phyloP scores from a whole-genome alignment of 2,797 vertebrate species.

The Myotis vivesi region DNA sequence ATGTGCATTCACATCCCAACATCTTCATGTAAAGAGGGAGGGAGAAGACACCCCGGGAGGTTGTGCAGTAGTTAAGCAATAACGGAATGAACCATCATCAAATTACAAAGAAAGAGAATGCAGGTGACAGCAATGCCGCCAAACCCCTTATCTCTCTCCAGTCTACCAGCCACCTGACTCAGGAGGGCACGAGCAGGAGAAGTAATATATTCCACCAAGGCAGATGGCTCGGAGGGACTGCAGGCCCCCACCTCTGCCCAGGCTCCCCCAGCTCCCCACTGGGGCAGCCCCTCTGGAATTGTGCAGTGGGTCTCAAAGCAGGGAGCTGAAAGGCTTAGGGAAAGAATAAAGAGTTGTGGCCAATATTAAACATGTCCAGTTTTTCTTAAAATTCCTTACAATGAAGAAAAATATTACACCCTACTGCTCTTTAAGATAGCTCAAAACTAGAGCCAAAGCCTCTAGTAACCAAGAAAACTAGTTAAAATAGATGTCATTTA shows the following conservation, averaged over 20 bases:
- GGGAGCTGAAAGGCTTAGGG: not conserved
- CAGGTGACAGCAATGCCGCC: not conserved
- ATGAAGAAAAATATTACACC: slow-evolving; percentile 40
- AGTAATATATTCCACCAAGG: not conserved
- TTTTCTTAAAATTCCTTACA: slow-evolving; percentile 45
- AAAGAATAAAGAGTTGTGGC: not conserved
- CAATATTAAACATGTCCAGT: not conserved
- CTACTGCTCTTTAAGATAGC: not conserved
- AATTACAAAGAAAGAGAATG: not conserved
- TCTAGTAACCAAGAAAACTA: not conserved
- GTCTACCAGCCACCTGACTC: not conserved
- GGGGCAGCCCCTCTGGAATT: not conserved
- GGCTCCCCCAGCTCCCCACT: not conserved
- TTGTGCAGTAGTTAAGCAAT: not conserved
- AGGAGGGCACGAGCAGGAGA: not conserved
- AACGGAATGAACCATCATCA: not conserved
- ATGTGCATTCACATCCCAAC: not conserved
- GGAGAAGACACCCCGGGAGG: not conserved
- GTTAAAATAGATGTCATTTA: not conserved
- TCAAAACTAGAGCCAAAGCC: not conserved
- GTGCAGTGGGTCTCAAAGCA: not conserved
- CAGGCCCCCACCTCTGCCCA: not conserved
- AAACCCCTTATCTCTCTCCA: not conserved
- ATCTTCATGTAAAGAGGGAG: not conserved
- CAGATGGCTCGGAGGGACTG: not conserved